Conservation (phyloP, 2,113 vertebrate genomes). For the Apaloderma vittatum region DNA sequence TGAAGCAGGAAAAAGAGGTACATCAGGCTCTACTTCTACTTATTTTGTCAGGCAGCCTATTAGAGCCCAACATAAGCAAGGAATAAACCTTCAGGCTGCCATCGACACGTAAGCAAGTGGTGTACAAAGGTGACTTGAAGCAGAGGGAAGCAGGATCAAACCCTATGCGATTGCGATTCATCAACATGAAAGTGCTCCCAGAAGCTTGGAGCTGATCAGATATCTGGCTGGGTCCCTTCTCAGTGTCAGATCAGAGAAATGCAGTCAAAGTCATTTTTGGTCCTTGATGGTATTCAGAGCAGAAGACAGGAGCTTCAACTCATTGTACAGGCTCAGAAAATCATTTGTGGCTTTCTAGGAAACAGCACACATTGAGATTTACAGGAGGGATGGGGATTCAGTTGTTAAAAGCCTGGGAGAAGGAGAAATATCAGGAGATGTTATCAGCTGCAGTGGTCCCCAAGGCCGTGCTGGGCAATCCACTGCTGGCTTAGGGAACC, state of each 20-base stretch:
- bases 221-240: background rate
- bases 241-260: constrained; percentile 9
- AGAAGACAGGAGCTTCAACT: background rate
- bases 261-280: background rate
- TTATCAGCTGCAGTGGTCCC: background rate
- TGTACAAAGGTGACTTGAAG: background rate
- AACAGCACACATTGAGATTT: background rate
- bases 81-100: background rate
- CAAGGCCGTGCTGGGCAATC: background rate
- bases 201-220: background rate
- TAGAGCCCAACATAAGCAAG: background rate
- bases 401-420: background rate
- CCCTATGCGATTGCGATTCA: background rate
- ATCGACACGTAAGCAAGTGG: accelerated
- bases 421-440: background rate
- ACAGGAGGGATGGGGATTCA: background rate
- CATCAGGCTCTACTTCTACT: background rate
- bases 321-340: background rate
- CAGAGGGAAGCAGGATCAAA: constrained; percentile 1
- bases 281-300: background rate
- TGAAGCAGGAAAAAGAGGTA: background rate
- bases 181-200: constrained; percentile 7
- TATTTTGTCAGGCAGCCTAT: background rate
- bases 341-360: background rate
- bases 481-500: background rate